Conservation (phyloP, 2,888 invertebrate species). For the Tetragonisca angustula region DNA sequence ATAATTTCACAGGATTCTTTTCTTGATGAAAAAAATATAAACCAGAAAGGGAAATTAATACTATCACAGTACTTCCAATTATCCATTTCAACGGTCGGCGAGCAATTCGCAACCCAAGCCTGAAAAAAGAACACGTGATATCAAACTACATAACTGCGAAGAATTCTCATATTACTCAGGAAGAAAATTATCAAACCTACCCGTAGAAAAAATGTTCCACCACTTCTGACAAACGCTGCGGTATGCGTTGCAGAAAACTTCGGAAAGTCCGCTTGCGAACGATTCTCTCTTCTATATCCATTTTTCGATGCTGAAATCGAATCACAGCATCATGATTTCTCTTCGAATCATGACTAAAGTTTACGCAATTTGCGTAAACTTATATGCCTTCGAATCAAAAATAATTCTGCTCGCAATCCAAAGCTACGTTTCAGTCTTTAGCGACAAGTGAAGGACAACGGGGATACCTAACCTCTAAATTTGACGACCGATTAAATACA, state of each 20-base stretch:
- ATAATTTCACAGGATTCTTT: constrained; percentile 90
- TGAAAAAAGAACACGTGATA: constrained; percentile 65
- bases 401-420: not conserved
- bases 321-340: constrained; percentile 16
- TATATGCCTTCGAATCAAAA: not conserved
- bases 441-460: constrained; percentile 8
- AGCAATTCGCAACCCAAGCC: constrained; percentile 87
- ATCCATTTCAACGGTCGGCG: constrained; percentile 87
- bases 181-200: constrained; percentile 58
- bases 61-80: constrained; percentile 85
- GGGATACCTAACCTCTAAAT: constrained; percentile 53
- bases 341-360: constrained; percentile 22
- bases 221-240: constrained; percentile 74
- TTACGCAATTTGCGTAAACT: not conserved
- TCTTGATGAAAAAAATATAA: constrained; percentile 89
- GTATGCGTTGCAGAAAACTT: constrained; percentile 70
- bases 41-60: constrained; percentile 87
- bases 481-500: constrained; percentile 45
- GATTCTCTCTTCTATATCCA: constrained; percentile 58
- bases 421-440: constrained; percentile 1
- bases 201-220: constrained; percentile 78
- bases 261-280: constrained; percentile 16
- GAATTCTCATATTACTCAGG: not conserved
- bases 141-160: not conserved
- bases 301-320: constrained; percentile 28